Evolutionary conservation across 2,113 vertebrate genomes (phyloP).

Genomic region (Ochotona curzoniae): DNA sequence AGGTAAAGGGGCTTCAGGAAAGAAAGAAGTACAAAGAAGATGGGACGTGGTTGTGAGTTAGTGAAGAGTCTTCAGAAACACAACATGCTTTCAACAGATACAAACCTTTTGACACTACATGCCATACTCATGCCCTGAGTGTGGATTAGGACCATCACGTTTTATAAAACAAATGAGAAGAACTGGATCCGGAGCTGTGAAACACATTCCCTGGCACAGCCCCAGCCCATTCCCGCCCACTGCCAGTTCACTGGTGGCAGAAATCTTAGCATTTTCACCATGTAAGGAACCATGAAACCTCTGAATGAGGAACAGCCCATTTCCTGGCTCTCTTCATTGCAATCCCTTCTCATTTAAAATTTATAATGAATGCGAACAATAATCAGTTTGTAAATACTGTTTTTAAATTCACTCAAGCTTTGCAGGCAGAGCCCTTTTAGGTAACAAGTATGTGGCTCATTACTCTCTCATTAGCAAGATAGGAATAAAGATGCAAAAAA

Average conservation of each 20-base stretch:
- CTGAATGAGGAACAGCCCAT: slow-evolving; percentile 74
- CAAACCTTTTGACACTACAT: background rate
- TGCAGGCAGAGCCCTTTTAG: slow-evolving; percentile 86
- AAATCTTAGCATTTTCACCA: slow-evolving; percentile 74
- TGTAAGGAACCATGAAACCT: slow-evolving; percentile 79
- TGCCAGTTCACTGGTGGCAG: slow-evolving; percentile 57
- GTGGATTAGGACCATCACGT: background rate
- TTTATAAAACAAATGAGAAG: background rate
- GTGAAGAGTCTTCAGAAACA: background rate
- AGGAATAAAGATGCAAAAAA: slow-evolving; percentile 86
- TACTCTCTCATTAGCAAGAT: slow-evolving; percentile 90
- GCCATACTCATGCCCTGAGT: background rate
- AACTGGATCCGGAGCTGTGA: slow-evolving; percentile 8
- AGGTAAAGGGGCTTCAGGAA: background rate
- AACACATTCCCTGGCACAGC: background rate
- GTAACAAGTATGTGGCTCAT: slow-evolving; percentile 89
- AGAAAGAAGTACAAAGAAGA: background rate
- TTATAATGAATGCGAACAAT: slow-evolving; percentile 86
- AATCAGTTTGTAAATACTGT: slow-evolving; percentile 88
- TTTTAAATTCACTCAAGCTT: slow-evolving; percentile 88
- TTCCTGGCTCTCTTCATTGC: slow-evolving; percentile 75
- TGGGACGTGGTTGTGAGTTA: background rate
- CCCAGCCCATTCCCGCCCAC: slow-evolving; percentile 65
- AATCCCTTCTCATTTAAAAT: slow-evolving; percentile 84
- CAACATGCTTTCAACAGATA: background rate